phyloP scores from a whole-genome alignment of 2,113 vertebrate species.

The Callocephalon fimbriatum region DNA sequence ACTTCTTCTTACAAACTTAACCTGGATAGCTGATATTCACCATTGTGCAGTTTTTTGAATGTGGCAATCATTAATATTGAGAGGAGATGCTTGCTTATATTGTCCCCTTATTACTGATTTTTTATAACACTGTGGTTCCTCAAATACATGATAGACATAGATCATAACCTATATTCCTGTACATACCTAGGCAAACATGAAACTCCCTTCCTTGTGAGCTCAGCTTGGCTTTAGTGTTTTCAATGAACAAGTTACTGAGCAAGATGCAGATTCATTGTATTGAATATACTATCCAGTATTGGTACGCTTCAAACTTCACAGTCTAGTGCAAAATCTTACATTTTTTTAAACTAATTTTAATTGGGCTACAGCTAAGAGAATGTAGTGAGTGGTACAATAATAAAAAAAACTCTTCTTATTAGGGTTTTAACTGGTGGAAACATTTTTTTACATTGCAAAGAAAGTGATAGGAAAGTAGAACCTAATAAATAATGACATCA shows the following conservation, averaged over 20 bases:
- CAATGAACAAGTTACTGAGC: background rate
- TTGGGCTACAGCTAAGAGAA: background rate
- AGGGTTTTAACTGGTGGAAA: background rate
- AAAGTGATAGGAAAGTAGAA: background rate
- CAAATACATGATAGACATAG: background rate
- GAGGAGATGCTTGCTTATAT: background rate
- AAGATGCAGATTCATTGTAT: background rate
- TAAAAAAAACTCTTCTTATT: background rate
- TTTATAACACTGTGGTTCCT: background rate
- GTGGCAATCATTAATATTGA: background rate
- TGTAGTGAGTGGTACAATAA: accelerated
- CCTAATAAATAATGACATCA: background rate
- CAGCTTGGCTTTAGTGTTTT: background rate
- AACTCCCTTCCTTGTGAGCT: background rate
- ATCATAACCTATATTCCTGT: background rate
- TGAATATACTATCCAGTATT: background rate
- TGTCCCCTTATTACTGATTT: background rate
- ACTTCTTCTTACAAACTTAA: background rate
- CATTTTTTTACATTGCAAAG: background rate
- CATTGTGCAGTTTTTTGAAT: background rate
- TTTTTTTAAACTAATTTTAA: background rate
- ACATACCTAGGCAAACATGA: background rate
- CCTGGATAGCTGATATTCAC: background rate
- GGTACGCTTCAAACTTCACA: background rate
- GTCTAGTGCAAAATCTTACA: background rate